These are phyloP conservation scores for Anoplopoma fimbria DNA, from an alignment of 2,113 vertebrate genomes.

Conservation along the genomic window DNA sequence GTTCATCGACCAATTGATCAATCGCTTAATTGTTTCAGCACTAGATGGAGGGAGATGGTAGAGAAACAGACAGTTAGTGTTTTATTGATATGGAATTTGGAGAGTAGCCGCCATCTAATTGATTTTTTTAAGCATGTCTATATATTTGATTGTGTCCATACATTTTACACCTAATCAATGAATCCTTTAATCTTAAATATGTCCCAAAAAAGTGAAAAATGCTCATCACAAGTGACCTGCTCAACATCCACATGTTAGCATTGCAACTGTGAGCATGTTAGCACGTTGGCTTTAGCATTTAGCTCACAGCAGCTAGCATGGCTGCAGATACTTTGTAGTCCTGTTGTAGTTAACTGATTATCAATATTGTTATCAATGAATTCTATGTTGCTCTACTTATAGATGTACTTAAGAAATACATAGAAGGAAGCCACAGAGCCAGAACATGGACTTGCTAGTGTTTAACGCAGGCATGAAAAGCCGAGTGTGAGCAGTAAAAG, in stretches of 20 bases:
- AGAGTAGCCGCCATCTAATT: background rate
- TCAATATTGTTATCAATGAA: background rate
- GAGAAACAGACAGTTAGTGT: background rate
- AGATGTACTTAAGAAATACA: background rate
- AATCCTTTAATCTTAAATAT: background rate
- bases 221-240: background rate
- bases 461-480: background rate
- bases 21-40: background rate
- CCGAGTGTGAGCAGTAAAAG: background rate
- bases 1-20: background rate
- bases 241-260: background rate
- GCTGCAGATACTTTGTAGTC: background rate
- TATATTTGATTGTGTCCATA: background rate
- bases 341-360: background rate
- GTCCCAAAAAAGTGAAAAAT: background rate
- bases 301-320: background rate
- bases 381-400: background rate
- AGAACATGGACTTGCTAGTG: background rate
- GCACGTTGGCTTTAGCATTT: no score
- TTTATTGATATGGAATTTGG: no score
- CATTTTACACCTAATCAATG: background rate
- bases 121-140: background rate
- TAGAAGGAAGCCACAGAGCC: background rate
- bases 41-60: background rate
- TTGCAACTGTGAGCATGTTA: background rate